phyloP scores from a whole-genome alignment of 2,797 vertebrate species.

The Corythornis leucogaster region DNA sequence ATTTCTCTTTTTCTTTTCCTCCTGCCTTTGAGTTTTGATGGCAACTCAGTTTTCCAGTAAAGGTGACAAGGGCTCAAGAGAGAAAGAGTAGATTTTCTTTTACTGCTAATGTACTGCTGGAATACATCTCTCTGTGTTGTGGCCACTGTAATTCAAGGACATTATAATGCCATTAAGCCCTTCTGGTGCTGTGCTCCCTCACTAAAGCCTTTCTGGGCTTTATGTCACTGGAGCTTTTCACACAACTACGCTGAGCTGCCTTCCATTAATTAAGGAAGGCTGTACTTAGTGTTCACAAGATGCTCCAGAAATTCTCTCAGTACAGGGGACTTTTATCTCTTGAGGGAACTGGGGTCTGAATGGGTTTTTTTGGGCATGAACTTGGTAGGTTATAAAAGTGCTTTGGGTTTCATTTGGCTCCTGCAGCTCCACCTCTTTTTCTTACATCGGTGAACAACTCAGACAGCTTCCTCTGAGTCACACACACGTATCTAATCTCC shows the following conservation, averaged over 20 bases:
- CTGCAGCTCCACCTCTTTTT: neutral
- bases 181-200: neutral
- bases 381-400: neutral
- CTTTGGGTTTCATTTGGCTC: neutral
- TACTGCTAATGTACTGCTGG: neutral
- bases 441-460: neutral
- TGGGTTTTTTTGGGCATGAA: neutral
- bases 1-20: neutral
- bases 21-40: neutral
- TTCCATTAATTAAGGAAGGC: constrained; percentile 26
- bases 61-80: neutral
- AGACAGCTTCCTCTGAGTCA: neutral
- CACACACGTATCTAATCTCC: neutral
- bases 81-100: neutral
- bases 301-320: constrained; percentile 9
- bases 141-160: neutral
- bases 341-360: neutral
- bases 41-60: neutral
- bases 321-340: constrained; percentile 19
- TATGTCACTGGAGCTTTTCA: constrained; percentile 43
- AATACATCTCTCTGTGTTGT: neutral
- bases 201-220: constrained; percentile 25
- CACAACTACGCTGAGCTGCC: neutral
- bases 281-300: neutral
- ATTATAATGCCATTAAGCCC: constrained; percentile 54